Evolutionary conservation across 2,888 invertebrate genomes (phyloP), one percentile per base, ranked within the genome.

Genomic region (Agriopis marginaria): DNA sequence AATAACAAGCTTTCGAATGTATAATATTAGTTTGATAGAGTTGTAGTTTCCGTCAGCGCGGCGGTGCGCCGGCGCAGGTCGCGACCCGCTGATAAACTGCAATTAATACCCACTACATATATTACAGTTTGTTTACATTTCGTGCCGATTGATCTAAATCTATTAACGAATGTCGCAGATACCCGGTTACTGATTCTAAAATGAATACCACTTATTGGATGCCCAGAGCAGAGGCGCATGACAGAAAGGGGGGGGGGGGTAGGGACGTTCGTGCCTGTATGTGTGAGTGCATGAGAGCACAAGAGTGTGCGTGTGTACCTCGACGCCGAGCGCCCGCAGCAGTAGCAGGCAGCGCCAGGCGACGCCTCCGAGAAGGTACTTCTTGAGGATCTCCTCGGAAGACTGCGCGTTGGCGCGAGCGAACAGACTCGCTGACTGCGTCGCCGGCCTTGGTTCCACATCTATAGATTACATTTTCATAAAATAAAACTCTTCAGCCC

Each of bases 301-400:
- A 32, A 32, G 3, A 32, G 32, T 32, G 32, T 4, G n/a, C 0
- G 49, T 49, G 14, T 49, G 50, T 11, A 95, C 95, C 91, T 95
- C 93, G 9, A 95, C 95, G 0, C 96, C 96, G 10, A 96, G 83
- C 6, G 94, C 89, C 63, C 95, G 92, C 23, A 96, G 92, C 64
- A 95, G 91, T 62, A 95, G 93, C 17, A 96, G 89, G 71, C 95
- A 95, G 70, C 95, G 90, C 96, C 96, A 96, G 9, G 96, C 96
- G 53, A 95, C 91, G 42, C 95, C 96, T 0, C 92, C 92, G 45
- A 95, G 88, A 72, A 96, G 82, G 82, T 95, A 95, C 74, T 92
- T 93, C 70, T 93, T 91, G 67, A 96, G 86, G 49, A 94, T 88
- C 70, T 88, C 90, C 17, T 85, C 81, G 70, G 82, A 89, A 17